phyloP scores from a whole-genome alignment of 2,888 invertebrate genomes.

The Chymomyza fuscimana region DNA sequence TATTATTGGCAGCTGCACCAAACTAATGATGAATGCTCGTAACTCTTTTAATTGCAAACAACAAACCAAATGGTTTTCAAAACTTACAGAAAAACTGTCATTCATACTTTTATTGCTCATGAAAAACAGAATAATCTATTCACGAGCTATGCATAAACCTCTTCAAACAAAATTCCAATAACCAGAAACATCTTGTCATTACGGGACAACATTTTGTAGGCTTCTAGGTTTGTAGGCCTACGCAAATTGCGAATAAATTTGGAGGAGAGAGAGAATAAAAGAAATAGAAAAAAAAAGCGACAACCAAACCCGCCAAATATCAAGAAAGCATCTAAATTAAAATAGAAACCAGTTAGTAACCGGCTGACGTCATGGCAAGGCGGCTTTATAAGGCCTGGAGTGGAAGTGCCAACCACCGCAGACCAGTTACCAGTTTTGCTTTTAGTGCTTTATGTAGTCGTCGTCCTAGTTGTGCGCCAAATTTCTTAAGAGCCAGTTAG shows the following conservation, averaged over 20 bases:
- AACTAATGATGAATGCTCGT: not conserved
- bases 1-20: not conserved
- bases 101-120: not conserved
- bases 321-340: slow-evolving; percentile 70
- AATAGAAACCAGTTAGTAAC: slow-evolving; percentile 58
- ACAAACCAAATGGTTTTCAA: not conserved
- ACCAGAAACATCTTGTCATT: not conserved
- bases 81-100: not conserved
- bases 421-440: slow-evolving; percentile 58
- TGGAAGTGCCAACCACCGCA: slow-evolving; percentile 15
- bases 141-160: not conserved
- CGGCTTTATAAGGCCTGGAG: slow-evolving; percentile 15
- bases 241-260: slow-evolving; percentile 60
- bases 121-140: not conserved
- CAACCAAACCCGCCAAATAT: slow-evolving; percentile 46
- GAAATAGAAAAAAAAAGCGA: not conserved
- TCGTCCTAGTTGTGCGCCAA: slow-evolving; percentile 67
- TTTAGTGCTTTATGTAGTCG: slow-evolving; percentile 43
- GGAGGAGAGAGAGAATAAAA: slow-evolving; percentile 35
- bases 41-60: not conserved
- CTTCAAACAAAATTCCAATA: not conserved
- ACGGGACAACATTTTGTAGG: slow-evolving; percentile 54
- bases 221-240: slow-evolving; percentile 75
- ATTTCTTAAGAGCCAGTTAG: slow-evolving; percentile 57
- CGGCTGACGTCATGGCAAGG: slow-evolving; percentile 61